Conservation (phyloP, 2,888 invertebrate genomes). For the Nasonia oneida region DNA sequence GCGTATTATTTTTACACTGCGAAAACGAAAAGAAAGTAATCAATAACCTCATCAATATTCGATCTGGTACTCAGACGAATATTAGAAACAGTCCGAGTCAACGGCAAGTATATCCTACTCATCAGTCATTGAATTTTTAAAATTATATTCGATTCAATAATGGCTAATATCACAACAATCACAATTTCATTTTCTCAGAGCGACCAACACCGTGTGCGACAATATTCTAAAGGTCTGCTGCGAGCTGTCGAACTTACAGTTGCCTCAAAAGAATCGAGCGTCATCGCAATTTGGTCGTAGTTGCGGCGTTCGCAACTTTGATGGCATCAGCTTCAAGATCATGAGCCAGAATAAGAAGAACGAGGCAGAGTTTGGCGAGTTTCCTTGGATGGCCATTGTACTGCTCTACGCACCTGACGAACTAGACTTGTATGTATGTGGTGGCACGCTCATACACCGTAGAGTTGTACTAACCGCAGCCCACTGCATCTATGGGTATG, state of each 20-base stretch:
- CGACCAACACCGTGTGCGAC: slow-evolving; percentile 80
- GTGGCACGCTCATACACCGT: slow-evolving; percentile 89
- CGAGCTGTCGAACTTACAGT: slow-evolving; percentile 73
- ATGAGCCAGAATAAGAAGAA: slow-evolving; percentile 82
- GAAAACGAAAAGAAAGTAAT: slow-evolving; percentile 26
- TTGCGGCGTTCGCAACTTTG: slow-evolving; percentile 87
- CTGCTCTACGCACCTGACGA: slow-evolving; percentile 80
- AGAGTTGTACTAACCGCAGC: slow-evolving; percentile 89
- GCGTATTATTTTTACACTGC: slow-evolving; percentile 27
- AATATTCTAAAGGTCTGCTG: slow-evolving; percentile 90
- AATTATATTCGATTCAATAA: no score
- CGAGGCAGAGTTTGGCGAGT: slow-evolving; percentile 88
- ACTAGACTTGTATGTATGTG: slow-evolving; percentile 85
- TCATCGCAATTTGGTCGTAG: slow-evolving; percentile 72
- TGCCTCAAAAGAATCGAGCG: neutral
- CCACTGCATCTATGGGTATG: slow-evolving; percentile 83
- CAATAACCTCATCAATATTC: neutral
- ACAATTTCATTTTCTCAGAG: neutral
- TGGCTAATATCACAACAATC: no score
- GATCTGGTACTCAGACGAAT: neutral
- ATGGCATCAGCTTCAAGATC: slow-evolving; percentile 87
- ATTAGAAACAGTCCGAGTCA: neutral
- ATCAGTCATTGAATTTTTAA: no score
- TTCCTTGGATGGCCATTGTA: slow-evolving; percentile 91
- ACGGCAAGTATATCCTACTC: neutral